Percentiles rank a stretch among this genome's conserved stretches.
These are phyloP conservation scores for Metridium senile DNA, from an alignment of 92 coral and sea anemone genomes.

Conservation along the genomic window DNA sequence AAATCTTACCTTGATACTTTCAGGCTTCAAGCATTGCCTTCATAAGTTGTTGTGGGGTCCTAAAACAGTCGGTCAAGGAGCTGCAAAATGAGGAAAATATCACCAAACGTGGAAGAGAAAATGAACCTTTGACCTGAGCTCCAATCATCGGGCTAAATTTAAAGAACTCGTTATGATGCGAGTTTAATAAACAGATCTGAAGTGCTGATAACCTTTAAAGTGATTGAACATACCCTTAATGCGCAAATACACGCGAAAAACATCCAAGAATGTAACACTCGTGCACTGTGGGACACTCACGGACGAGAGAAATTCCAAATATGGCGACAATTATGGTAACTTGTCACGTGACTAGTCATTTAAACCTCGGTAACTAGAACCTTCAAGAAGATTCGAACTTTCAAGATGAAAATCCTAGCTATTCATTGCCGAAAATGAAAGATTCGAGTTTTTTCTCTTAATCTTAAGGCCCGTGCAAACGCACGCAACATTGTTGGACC, in stretches of 20 bases:
- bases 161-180: slow-evolving; percentile 7
- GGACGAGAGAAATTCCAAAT: background rate
- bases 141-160: background rate
- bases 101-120: background rate
- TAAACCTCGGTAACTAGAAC: too few relatives aligned
- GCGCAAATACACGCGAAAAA: background rate
- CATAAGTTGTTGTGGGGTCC: background rate
- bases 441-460: too few relatives aligned
- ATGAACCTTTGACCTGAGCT: slow-evolving; percentile 27
- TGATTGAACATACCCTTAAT: background rate
- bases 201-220: slow-evolving; percentile 15
- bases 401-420: too few relatives aligned
- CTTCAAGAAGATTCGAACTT: too few relatives aligned
- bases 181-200: slow-evolving; percentile 33
- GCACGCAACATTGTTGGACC: too few relatives aligned
- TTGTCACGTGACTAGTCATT: background rate
- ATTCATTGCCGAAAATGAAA: too few relatives aligned
- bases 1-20: background rate
- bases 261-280: background rate
- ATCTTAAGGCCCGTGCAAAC: too few relatives aligned
- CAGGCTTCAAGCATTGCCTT: background rate
- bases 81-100: background rate
- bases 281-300: background rate
- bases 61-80: background rate
- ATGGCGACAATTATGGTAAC: background rate